Conservation (phyloP, 2,888 invertebrate species). For the Periphyllus acericola region DNA sequence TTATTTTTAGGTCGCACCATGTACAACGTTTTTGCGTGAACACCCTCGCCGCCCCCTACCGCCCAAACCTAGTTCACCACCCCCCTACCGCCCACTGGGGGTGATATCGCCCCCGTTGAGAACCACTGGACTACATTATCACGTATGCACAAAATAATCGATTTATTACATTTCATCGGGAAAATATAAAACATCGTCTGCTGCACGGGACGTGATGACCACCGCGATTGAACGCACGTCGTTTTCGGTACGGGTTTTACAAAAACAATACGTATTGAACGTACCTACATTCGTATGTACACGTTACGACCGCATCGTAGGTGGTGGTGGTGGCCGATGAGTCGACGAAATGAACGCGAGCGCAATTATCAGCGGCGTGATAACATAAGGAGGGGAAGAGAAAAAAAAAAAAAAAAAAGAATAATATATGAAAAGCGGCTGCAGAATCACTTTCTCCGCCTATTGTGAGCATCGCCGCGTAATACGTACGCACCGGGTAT, state of each 20-base stretch:
- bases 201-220: no score
- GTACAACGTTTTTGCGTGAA: no score
- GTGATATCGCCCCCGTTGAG: no score
- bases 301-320: not conserved
- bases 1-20: no score
- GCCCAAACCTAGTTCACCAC: no score
- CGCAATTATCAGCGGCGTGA: not conserved
- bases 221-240: no score
- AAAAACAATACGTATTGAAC: no score
- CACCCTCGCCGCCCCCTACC: no score
- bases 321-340: conserved; percentile 12
- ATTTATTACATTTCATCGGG: not conserved
- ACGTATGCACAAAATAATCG: not conserved
- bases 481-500: not conserved
- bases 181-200: not conserved
- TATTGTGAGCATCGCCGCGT: conserved; percentile 38
- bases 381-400: no score
- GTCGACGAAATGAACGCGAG: conserved; percentile 16
- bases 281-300: not conserved
- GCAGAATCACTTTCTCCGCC: conserved; percentile 46
- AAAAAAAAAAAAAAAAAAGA: conserved; percentile 7
- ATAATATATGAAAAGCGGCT: no score
- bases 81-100: no score
- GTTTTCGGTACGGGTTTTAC: not conserved
- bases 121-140: no score